phyloP scores from a whole-genome alignment of 2,797 vertebrate genomes.

The Rhynchotus rufescens region DNA sequence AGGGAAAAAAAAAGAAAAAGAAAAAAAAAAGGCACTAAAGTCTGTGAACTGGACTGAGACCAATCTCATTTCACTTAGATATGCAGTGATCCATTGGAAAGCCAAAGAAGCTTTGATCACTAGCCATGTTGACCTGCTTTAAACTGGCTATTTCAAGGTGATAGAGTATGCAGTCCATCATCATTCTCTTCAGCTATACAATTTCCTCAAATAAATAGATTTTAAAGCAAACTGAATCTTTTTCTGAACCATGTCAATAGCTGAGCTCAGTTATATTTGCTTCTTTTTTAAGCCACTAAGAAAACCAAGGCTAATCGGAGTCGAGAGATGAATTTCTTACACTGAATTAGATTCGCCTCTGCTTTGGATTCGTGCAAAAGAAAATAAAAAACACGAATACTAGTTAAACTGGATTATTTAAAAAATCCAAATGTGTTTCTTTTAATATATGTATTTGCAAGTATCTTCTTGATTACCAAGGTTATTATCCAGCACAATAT shows the following conservation, averaged over 20 bases:
- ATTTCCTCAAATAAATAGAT: background rate
- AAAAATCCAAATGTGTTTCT: rapidly evolving
- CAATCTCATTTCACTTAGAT: background rate
- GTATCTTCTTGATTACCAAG: background rate
- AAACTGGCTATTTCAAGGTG: background rate
- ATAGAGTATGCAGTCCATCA: background rate
- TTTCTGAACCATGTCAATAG: background rate
- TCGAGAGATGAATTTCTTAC: background rate
- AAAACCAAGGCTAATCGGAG: background rate
- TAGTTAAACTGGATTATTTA: background rate
- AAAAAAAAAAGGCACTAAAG: background rate
- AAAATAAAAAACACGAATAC: background rate
- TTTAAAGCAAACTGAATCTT: background rate
- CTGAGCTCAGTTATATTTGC: background rate
- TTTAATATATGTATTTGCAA: background rate
- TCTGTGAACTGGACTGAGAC: background rate
- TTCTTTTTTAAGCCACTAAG: background rate
- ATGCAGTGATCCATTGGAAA: background rate
- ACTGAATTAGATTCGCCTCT: background rate
- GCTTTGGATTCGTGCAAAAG: background rate
- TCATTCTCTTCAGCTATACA: background rate
- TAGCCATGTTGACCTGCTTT: background rate
- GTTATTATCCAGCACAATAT: background rate
- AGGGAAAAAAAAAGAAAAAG: background rate
- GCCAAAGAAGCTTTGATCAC: background rate